Conservation (phyloP, 2,888 invertebrate genomes). For the Tipula lateralis region DNA sequence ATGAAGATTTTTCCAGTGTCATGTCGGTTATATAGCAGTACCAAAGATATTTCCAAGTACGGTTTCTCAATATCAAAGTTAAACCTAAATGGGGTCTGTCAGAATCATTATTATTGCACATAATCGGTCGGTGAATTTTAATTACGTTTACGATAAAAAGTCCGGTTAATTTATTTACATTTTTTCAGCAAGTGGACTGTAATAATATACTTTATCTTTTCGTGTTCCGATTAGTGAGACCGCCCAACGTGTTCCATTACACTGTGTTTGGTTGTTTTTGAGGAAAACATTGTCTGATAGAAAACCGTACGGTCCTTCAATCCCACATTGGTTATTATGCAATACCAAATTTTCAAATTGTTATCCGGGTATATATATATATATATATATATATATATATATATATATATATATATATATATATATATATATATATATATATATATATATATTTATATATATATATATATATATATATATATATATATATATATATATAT, state of each 20-base stretch:
- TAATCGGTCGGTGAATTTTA: too few species aligned
- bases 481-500: too few species aligned
- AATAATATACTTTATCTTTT: not conserved
- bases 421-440: too few species aligned
- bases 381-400: too few species aligned
- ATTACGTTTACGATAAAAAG: not conserved
- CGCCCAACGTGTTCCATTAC: slow-evolving; percentile 19
- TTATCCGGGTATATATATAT: too few species aligned
- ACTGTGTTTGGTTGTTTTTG: not conserved
- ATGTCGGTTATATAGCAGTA: not conserved
- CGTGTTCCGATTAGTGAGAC: slow-evolving; percentile 5
- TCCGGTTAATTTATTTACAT: not conserved
- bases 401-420: too few species aligned
- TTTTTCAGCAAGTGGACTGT: not conserved
- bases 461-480: too few species aligned
- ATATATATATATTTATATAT: too few species aligned
- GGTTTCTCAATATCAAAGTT: not conserved
- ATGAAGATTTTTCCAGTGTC: not conserved
- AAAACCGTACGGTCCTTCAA: not conserved
- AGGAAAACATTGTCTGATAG: not conserved
- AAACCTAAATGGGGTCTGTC: not conserved
- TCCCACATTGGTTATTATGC: slow-evolving; percentile 15
- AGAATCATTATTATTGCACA: not conserved
- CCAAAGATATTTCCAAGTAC: not conserved
- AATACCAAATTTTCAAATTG: not conserved